phyloP scores from a whole-genome alignment of 2,797 vertebrate species.

The Heteromormyrus szaboi region DNA sequence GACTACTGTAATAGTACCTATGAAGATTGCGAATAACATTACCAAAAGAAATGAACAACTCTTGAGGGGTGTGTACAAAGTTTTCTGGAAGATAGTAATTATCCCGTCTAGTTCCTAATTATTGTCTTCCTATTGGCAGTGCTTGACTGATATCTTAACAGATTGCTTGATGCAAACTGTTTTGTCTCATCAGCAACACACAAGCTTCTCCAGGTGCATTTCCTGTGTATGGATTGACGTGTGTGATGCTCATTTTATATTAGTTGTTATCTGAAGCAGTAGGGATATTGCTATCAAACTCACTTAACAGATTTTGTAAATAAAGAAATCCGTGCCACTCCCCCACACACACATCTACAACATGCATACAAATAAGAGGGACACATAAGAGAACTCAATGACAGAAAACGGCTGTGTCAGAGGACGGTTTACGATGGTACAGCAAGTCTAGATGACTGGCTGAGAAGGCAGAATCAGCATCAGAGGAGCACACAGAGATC shows the following conservation, averaged over 20 bases:
- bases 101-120: background rate
- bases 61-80: background rate
- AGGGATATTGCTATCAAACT: background rate
- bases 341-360: background rate
- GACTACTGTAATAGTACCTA: background rate
- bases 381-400: background rate
- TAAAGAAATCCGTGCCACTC: background rate
- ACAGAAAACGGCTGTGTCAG: background rate
- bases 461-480: background rate
- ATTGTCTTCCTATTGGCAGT: background rate
- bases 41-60: background rate
- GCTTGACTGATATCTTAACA: background rate
- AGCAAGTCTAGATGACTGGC: background rate
- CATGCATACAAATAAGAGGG: background rate
- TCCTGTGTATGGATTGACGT: background rate
- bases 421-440: background rate
- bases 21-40: background rate
- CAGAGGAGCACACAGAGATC: background rate
- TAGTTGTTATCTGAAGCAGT: background rate
- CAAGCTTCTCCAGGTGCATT: background rate
- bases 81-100: background rate
- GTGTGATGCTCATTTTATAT: background rate
- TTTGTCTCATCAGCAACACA: background rate
- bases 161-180: background rate
- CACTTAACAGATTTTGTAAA: background rate